These are phyloP conservation scores for Amazona vittata DNA, from an alignment of 2,113 vertebrate species.

Conservation along the genomic window DNA sequence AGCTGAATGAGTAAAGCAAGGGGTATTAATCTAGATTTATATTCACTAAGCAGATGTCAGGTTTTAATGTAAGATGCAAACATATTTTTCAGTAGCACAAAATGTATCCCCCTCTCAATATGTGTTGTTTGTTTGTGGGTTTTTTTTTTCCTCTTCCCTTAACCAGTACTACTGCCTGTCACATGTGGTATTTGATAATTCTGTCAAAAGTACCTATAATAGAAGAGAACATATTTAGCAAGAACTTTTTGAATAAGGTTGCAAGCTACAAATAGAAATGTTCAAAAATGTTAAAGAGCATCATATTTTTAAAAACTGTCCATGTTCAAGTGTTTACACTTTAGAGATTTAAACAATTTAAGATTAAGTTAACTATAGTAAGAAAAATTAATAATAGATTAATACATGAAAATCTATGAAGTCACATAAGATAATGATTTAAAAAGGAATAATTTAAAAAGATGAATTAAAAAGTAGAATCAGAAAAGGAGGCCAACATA, in stretches of 20 bases:
- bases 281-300: constrained; percentile 70
- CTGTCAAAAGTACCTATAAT: constrained; percentile 69
- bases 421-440: constrained; percentile 87
- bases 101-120: constrained; percentile 65
- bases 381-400: constrained; percentile 86
- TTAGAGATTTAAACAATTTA: constrained; percentile 83
- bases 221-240: constrained; percentile 75
- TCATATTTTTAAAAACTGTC: constrained; percentile 68
- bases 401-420: constrained; percentile 84
- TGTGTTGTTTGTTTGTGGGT: constrained; percentile 9
- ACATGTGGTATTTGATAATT: constrained; percentile 74
- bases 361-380: constrained; percentile 81
- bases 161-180: constrained; percentile 68
- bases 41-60: constrained; percentile 68
- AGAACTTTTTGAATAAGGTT: constrained; percentile 74
- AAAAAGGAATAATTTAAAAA: constrained; percentile 90
- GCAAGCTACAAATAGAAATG: constrained; percentile 72
- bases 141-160: constrained; percentile 18
- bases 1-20: constrained; percentile 60
- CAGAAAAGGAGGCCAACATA: constrained; percentile 87
- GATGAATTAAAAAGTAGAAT: constrained; percentile 87
- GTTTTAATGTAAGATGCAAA: constrained; percentile 71
- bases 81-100: constrained; percentile 64
- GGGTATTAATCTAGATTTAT: constrained; percentile 71
- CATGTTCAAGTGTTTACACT: constrained; percentile 79